Evolutionary conservation across 2,113 vertebrate genomes (phyloP).

Genomic region (Morone chrysops): DNA sequence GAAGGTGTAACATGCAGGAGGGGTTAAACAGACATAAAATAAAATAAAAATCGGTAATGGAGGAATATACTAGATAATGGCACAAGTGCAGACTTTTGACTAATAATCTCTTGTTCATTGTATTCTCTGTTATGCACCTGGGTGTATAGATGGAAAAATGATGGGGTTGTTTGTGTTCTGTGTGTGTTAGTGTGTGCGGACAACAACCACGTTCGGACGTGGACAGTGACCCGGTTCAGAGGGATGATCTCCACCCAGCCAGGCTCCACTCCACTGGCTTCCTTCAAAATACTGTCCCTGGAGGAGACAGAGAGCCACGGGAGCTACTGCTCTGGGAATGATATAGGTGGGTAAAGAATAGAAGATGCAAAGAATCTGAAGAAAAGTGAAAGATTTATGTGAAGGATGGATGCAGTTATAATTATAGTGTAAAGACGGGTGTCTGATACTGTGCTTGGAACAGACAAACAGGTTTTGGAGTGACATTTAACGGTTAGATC

Average conservation of each 20-base stretch:
- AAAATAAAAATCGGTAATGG: no score
- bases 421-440: neutral
- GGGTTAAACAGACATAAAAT: neutral
- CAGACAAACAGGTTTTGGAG: no score
- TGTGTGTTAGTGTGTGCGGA: constrained; percentile 91
- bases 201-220: constrained; percentile 96
- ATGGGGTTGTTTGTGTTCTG: neutral
- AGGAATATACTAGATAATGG: no score
- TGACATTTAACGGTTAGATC: neutral
- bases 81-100: neutral
- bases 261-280: constrained; percentile 95
- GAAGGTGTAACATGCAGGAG: neutral
- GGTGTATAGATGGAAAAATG: neutral
- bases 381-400: no score
- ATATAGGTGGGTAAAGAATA: constrained; percentile 88
- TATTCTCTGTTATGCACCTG: neutral
- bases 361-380: neutral
- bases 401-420: neutral
- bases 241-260: constrained; percentile 99
- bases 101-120: neutral
- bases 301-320: constrained; percentile 96
- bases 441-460: no score
- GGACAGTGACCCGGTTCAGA: constrained; percentile 97
- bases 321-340: constrained; percentile 96
- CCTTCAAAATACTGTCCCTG: constrained; percentile 96